phyloP scores from a whole-genome alignment of 2,888 invertebrate species.

The Latrodectus hesperus region DNA sequence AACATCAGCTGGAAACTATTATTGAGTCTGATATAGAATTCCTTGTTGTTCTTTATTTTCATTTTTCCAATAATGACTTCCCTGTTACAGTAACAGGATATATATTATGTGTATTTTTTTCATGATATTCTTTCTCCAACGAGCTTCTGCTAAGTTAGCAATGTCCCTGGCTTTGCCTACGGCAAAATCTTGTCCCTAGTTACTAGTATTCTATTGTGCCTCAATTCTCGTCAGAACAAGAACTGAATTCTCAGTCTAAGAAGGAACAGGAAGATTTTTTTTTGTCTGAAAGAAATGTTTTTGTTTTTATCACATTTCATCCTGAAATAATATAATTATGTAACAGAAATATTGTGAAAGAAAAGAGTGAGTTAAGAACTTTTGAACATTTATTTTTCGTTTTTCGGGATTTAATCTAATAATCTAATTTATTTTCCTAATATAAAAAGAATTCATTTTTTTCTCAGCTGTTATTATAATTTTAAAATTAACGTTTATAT shows the following conservation, averaged over 20 bases:
- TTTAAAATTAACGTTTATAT: too few relatives aligned
- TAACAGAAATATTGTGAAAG: conserved; percentile 4
- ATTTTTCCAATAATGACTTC: conserved; percentile 52
- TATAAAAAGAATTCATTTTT: too few relatives aligned
- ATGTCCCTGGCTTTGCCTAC: conserved; percentile 15
- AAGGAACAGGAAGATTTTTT: not conserved
- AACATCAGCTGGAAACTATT: not conserved
- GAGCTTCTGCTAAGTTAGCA: conserved; percentile 33
- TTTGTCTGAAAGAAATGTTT: conserved; percentile 35
- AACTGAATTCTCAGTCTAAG: conserved; percentile 3
- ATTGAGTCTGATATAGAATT: not conserved
- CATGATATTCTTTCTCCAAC: not conserved
- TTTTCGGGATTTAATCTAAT: not conserved
- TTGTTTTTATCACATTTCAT: conserved; percentile 31
- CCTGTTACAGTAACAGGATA: conserved; percentile 56
- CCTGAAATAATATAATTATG: conserved; percentile 51
- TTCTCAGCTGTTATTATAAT: too few relatives aligned
- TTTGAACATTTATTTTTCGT: not conserved
- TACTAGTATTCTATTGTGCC: conserved; percentile 25
- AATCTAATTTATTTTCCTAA: too few relatives aligned
- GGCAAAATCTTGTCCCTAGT: conserved; percentile 8
- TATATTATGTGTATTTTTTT: conserved; percentile 29
- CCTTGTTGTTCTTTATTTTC: not conserved
- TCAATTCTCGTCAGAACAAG: conserved; percentile 10
- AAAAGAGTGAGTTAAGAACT: not conserved